Base-by-base conservation (phyloP, 2,113 vertebrate species). In the Procavia capensis region DNA sequence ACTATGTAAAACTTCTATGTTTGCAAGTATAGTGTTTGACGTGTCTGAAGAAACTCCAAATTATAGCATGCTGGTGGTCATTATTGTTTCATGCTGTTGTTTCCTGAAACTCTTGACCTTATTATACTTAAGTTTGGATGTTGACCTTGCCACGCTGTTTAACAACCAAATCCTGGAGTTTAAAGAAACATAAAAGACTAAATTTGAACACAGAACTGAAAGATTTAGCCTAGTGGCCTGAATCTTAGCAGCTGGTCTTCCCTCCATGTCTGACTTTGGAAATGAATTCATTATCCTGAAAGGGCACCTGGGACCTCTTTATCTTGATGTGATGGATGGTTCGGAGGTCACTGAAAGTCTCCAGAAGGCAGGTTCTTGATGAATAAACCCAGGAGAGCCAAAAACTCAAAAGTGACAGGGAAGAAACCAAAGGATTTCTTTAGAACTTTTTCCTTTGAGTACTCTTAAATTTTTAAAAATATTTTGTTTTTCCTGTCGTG, bases 321-420 rank as follows among this genome's bases (percentile, higher is more conserved):
- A 90, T 88, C 90, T 95, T n/a, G 0, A 36, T 59, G 19, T 93
- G 97, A 97, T 34, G 88, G 90, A 82, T 63, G 76, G 54, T 47
- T 90, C 75, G 4, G 76, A 97, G 97, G 95, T 95, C 96, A 74
- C 72, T 1, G 63, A 20, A 72, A 93, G 82, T 54, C 54, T 66
- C 14, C 45, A 31, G 50, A 88, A 96, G 86, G 85, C 43, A 85
- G 41, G 22, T 19, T 1, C 0, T 89, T 82, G 36, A 54, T 86
- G 63, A 94, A 31, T 76, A 59, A 85, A 95, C 79, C 95, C 90
- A 39, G 9, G 16, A 36, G 57, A 91, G 80, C 3, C 22, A 75
- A 88, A 76, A 96, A 50, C 84, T 57, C 63, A 31, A 92, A 74
- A 27, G 34, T 36, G 57, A 36, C 57, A 34, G 54, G 57, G 70